These are phyloP conservation scores for Sparus aurata DNA, from an alignment of 2,797 vertebrate species.

Conservation along the genomic window DNA sequence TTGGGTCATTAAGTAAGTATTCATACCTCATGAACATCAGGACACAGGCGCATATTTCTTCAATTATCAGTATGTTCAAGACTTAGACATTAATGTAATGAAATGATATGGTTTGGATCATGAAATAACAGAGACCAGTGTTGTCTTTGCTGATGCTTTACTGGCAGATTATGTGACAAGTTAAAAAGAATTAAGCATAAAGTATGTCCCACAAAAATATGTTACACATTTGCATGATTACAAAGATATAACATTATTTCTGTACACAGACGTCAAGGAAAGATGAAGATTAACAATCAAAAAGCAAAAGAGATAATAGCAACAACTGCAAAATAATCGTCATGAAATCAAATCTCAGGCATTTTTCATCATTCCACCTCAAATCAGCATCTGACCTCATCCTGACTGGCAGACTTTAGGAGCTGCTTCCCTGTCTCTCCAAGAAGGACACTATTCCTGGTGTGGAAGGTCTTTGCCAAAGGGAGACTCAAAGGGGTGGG, in stretches of 20 bases:
- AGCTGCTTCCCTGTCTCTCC: not conserved
- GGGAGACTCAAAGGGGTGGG: constrained; percentile 32
- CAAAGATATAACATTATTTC: not conserved
- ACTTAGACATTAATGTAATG: not conserved
- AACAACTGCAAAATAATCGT: not conserved
- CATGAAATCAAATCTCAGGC: not conserved
- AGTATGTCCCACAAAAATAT: not conserved
- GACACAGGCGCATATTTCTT: not conserved
- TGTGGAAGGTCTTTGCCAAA: constrained; percentile 33
- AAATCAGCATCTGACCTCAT: not conserved
- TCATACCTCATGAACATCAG: not conserved
- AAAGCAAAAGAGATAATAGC: not conserved
- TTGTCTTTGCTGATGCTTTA: constrained; percentile 18
- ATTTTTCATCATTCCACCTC: not conserved
- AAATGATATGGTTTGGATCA: not conserved
- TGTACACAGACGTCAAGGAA: not conserved
- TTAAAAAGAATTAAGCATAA: not conserved
- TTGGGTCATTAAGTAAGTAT: not conserved
- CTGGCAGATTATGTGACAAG: not conserved
- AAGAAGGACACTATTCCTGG: constrained; percentile 46
- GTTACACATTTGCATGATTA: not conserved
- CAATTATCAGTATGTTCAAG: not conserved
- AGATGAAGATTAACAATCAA: not conserved
- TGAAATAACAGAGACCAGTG: not conserved
- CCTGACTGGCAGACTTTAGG: not conserved